Evolutionary conservation across 1,140 invertebrate genomes (phyloP), one percentile per base, ranked within the genome.

Genomic region (Nephila pilipes): DNA sequence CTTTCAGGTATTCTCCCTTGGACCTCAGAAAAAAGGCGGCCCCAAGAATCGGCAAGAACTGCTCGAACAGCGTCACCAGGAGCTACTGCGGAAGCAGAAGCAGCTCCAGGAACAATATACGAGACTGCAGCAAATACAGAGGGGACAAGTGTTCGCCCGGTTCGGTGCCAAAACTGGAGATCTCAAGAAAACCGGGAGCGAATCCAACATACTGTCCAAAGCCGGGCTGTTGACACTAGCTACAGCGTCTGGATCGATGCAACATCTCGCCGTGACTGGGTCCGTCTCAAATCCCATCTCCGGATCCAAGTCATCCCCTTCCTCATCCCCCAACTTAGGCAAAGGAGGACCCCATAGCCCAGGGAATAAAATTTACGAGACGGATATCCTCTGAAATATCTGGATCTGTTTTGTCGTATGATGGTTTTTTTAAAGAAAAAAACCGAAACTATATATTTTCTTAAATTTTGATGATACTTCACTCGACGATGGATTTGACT

Each of bases 21-120:
- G 75, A 20, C 29, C 57, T 54, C 55, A 85, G 38, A 93, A 93
- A 65, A 87, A 87, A 32, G 38, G 69, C 12, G 65, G 69, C n/a
- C 79, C 85, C 63, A 94, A 94, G 91, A 96, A 92, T 79, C 96
- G 97, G 0, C 97, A 98, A 94, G 97, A 97, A 90, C 96, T 95
- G n/a, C 96, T 98, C 4, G 98, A 98, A 95, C 97, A 97, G 94
- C 96, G 98, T 2, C 98, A 98, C 94, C 97, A 98, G 95, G 98
- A 98, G 94, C 95, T 98, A 1, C 95, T 98, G 4, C 97, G 97
- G 85, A 98, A 98, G 94, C 98, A 98, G 94, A 97, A 97, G 92
- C 97, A 97, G 5, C 95, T 99, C 1, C 98, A 99, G 94, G 98
- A 98, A 94, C 98, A 99, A 94, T 99, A 98, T 95, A 97, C 97